Evolutionary conservation across 2,888 invertebrate species (phyloP).

Genomic region (Aporophyla lueneburgensis): DNA sequence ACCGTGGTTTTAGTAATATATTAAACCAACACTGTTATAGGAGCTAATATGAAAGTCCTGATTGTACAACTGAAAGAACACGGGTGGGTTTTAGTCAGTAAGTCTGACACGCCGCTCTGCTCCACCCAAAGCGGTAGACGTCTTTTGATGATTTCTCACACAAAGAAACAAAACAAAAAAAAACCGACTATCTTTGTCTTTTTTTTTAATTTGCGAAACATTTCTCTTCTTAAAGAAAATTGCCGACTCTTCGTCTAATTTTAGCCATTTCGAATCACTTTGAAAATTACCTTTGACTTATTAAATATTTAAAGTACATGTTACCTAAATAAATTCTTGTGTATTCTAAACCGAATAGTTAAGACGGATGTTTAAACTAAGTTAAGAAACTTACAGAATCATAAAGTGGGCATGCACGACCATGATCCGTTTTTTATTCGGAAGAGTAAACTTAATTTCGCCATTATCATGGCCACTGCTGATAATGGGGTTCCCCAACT

Average conservation of each 20-base stretch:
- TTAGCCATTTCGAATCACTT: neutral
- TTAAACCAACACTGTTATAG: neutral
- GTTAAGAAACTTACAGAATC: constrained; percentile 45
- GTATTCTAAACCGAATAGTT: constrained; percentile 46
- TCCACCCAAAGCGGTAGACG: no score
- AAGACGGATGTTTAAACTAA: constrained; percentile 46
- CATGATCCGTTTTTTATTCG: neutral
- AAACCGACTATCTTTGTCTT: no score
- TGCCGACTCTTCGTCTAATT: neutral
- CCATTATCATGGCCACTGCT: neutral
- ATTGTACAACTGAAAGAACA: no score
- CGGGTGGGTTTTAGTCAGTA: no score
- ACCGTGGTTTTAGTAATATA: no score
- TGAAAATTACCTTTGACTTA: neutral
- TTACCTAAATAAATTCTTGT: constrained; percentile 46
- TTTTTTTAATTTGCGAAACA: no score
- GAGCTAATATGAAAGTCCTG: no score
- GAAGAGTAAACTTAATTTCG: neutral
- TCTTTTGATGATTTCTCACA: no score
- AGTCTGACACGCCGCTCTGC: no score
- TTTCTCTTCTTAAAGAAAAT: neutral
- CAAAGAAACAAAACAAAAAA: no score
- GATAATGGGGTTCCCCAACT: constrained; percentile 3
- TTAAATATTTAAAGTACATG: constrained; percentile 21
- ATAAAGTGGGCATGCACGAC: neutral